Percentiles rank a stretch among this genome's conserved stretches.
Evolutionary conservation across 2,113 vertebrate genomes (phyloP).

Genomic region (Spea bombifrons): DNA sequence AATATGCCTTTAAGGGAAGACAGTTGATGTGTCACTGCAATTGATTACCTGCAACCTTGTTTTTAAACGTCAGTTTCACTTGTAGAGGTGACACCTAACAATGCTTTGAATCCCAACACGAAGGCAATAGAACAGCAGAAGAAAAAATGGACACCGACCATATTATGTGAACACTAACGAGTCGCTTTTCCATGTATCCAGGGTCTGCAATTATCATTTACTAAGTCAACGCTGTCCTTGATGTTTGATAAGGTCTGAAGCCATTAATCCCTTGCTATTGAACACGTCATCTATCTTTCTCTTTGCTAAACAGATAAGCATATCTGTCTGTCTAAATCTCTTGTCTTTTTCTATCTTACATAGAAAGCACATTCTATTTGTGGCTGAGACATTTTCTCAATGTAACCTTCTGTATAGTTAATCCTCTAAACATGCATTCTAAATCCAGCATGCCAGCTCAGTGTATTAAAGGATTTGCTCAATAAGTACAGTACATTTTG

Average conservation of each 20-base stretch:
- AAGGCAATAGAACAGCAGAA: not conserved
- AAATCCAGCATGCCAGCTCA: constrained; percentile 42
- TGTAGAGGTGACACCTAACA: not conserved
- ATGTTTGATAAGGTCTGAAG: constrained; percentile 43
- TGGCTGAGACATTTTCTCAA: constrained; percentile 36
- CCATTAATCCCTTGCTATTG: constrained; percentile 38
- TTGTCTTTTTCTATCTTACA: constrained; percentile 35
- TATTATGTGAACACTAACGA: constrained; percentile 31
- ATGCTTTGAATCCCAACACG: not conserved
- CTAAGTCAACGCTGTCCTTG: constrained; percentile 39
- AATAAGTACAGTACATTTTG: constrained; percentile 46
- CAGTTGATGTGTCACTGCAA: not conserved
- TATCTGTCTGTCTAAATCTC: constrained; percentile 43
- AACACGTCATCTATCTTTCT: constrained; percentile 39
- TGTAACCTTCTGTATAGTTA: constrained; percentile 42
- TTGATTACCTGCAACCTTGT: not conserved
- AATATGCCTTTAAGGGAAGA: no score
- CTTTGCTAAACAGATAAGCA: constrained; percentile 40
- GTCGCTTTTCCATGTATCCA: constrained; percentile 18
- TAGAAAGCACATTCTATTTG: constrained; percentile 45
- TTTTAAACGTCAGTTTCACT: not conserved
- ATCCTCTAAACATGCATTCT: constrained; percentile 48
- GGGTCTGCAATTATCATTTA: constrained; percentile 34
- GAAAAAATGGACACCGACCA: not conserved
- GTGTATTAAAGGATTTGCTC: constrained; percentile 47